These are phyloP conservation scores for Pseudochaenichthys georgianus DNA, from an alignment of 2,797 vertebrate species.

Conservation along the genomic window DNA sequence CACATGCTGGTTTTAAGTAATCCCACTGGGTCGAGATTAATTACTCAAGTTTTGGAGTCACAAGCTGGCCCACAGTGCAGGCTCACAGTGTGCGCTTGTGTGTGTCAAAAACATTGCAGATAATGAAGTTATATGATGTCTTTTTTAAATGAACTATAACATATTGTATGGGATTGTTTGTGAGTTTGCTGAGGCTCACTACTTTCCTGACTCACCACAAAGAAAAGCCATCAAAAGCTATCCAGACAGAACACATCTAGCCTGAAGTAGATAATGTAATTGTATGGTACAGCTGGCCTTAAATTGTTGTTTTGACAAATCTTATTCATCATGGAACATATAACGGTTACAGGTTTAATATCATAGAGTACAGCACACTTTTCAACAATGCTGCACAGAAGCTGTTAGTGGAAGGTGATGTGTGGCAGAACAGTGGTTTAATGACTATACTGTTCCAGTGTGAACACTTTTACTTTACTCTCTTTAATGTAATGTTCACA, in stretches of 20 bases:
- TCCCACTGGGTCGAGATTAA: conserved; percentile 67
- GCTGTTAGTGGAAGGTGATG: neutral
- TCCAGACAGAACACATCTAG: neutral
- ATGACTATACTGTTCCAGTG: neutral
- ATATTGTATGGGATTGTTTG: conserved; percentile 3
- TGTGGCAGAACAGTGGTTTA: neutral
- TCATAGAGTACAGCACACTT: neutral
- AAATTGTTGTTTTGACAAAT: conserved; percentile 7
- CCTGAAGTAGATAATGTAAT: neutral
- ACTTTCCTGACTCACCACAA: neutral
- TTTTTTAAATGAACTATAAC: conserved; percentile 26
- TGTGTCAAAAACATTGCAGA: conserved; percentile 15
- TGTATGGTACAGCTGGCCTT: neutral
- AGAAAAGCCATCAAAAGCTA: neutral
- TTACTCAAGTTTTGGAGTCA: conserved; percentile 54
- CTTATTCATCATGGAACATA: neutral
- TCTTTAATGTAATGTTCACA: conserved; percentile 3
- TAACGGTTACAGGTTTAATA: neutral
- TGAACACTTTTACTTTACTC: neutral
- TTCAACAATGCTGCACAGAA: neutral
- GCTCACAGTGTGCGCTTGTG: conserved; percentile 1
- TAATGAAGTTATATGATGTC: conserved; percentile 28
- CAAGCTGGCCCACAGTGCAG: neutral
- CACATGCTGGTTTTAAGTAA: conserved; percentile 70
- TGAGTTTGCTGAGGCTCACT: conserved; percentile 2